phyloP scores from a whole-genome alignment of 2,888 invertebrate species.

The Drosophila robusta region DNA sequence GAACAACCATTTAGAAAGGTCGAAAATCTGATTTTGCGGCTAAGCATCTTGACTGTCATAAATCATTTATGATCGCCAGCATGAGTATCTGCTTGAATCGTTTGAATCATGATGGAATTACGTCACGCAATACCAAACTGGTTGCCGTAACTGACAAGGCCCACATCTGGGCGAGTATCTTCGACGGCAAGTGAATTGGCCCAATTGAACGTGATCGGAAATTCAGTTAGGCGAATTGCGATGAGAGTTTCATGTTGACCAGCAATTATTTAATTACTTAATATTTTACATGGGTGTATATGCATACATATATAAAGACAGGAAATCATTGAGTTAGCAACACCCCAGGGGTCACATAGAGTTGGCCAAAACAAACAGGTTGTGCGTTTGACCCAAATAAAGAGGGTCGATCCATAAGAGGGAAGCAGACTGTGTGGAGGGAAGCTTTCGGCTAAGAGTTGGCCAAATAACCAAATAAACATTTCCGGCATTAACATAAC shows the following conservation, averaged over 20 bases:
- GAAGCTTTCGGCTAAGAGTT: conserved; percentile 20
- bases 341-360: background rate
- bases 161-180: background rate
- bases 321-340: background rate
- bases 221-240: conserved; percentile 19
- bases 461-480: conserved; percentile 51
- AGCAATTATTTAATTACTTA: too few relatives aligned
- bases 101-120: conserved; percentile 15
- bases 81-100: background rate
- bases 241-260: background rate
- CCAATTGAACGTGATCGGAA: conserved; percentile 39
- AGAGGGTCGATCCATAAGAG: conserved; percentile 20
- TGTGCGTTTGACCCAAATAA: conserved; percentile 32
- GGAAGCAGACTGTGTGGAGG: background rate
- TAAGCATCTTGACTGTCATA: conserved; percentile 20
- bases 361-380: conserved; percentile 21
- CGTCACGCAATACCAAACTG: conserved; percentile 31
- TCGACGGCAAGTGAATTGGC: conserved; percentile 2
- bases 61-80: conserved; percentile 34
- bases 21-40: background rate
- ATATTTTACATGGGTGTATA: background rate
- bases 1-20: conserved; percentile 1
- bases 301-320: background rate
- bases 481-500: conserved; percentile 64
- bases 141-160: conserved; percentile 6